Percentiles rank a stretch among this genome's conserved stretches.
Evolutionary conservation across 2,888 invertebrate genomes (phyloP).

Genomic region (Bhutanitis thaidina): DNA sequence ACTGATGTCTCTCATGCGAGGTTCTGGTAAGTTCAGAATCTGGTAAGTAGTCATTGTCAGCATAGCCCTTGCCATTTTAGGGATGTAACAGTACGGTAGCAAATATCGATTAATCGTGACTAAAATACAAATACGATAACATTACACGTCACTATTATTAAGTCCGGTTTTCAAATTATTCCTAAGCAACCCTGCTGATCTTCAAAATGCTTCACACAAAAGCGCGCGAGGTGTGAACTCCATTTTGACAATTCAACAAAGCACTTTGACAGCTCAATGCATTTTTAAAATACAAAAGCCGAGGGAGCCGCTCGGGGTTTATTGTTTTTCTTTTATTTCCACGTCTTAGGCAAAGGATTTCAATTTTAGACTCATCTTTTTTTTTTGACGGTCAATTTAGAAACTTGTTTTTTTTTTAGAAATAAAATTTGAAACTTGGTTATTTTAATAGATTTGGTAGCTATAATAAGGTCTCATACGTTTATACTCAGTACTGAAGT

Average conservation of each 20-base stretch:
- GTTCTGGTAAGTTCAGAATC: no score
- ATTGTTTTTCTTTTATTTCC: constrained; percentile 8
- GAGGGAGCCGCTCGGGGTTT: constrained; percentile 1
- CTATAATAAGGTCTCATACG: no score
- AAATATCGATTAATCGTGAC: not conserved
- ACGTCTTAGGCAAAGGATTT: constrained; percentile 3
- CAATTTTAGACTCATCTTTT: not conserved
- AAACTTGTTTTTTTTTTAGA: no score
- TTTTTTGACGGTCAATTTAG: not conserved
- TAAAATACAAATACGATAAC: not conserved
- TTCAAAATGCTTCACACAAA: not conserved
- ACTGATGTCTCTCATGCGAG: no score
- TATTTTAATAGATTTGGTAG: no score
- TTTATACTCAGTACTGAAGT: no score
- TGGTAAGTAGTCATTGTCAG: no score
- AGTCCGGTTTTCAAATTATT: not conserved
- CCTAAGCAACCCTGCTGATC: constrained; percentile 3
- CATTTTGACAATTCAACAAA: constrained; percentile 13
- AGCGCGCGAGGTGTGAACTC: constrained; percentile 14
- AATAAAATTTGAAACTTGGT: no score
- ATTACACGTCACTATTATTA: not conserved
- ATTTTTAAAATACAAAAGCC: constrained; percentile 7
- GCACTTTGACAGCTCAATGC: constrained; percentile 12
- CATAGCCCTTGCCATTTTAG: no score
- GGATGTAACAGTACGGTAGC: no score